Evolutionary conservation across 2,888 invertebrate species (phyloP), one percentile per base, ranked within the genome.

Genomic region (Psylliodes chrysocephalus): DNA sequence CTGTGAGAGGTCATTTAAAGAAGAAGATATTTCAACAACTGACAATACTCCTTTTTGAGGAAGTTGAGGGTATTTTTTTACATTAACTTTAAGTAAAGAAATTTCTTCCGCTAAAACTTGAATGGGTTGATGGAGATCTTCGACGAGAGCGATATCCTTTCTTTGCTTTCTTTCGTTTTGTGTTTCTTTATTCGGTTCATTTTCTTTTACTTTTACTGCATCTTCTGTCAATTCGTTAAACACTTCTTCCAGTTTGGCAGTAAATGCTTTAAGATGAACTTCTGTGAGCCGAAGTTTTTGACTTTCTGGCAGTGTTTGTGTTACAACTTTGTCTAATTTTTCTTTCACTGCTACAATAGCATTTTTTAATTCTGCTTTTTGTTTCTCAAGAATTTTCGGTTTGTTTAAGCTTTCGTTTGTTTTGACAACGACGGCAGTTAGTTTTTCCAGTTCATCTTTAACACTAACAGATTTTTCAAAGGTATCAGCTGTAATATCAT

Each of bases 371-470:
- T 69, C 61, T 17, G 69, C 35, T 47, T 66, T 67, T 53, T 69
- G 65, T 53, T 47, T 18, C 61, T 67, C 52, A 8, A 46, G n/a
- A 33, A 66, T 30, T 56, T 70, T 62, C 56, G 70, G 66, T 52
- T 66, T 70, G 5, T 66, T 25, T 1, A 65, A 1, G 22, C 44
- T 14, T 46, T 66, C 49, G 25, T 63, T 64, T 7, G 55, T 60
- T 42, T 71, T 52, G 17, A 62, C 64, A 25, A 76, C 33, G 8
- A 70, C 47, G 33, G 57, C 51, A 5, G 66, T 67, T 17, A 77
- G 44, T 46, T 70, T 70, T 52, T 74, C 53, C 14, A 76, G 46
- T 14, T 74, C 73, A 56, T 69, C 67, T 25, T 59, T 65, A 44
- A 75, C 47, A 10, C 51, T 10, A 7, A n/a, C 19, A 2, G 64